Evolutionary conservation across 2,797 vertebrate species (phyloP).

Genomic region (Spinus pinus): DNA sequence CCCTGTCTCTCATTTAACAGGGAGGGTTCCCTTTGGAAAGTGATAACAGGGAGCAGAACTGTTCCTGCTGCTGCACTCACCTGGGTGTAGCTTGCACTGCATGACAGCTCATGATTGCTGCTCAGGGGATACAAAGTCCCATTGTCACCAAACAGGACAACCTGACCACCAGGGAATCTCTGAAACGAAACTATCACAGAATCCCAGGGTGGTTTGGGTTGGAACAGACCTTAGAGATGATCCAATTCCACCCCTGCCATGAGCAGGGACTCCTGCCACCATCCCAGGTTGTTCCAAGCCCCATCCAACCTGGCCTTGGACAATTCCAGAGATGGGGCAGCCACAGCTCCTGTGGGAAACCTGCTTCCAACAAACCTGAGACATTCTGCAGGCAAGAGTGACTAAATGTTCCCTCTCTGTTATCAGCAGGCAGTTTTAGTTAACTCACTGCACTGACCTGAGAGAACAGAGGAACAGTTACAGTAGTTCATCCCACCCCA

Average conservation of each 20-base stretch:
- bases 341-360: rapidly evolving
- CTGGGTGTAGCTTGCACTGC: not conserved
- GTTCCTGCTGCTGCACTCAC: rapidly evolving
- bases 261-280: not conserved
- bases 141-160: rapidly evolving
- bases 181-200: rapidly evolving
- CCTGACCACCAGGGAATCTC: rapidly evolving
- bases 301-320: not conserved
- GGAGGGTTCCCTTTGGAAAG: not conserved
- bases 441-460: not conserved
- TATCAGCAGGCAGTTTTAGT: rapidly evolving
- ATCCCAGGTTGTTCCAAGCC: rapidly evolving
- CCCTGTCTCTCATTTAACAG: not conserved
- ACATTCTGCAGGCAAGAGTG: not conserved
- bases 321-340: not conserved
- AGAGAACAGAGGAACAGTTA: not conserved
- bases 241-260: rapidly evolving
- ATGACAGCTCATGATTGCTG: rapidly evolving
- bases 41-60: rapidly evolving
- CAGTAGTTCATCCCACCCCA: rapidly evolving
- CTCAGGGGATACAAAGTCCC: not conserved
- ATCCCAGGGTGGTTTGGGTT: not conserved
- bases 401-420: rapidly evolving
- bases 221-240: not conserved
- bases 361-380: rapidly evolving